Conservation (phyloP, 1,140 invertebrate species). For the Lutraria rhynchaena region DNA sequence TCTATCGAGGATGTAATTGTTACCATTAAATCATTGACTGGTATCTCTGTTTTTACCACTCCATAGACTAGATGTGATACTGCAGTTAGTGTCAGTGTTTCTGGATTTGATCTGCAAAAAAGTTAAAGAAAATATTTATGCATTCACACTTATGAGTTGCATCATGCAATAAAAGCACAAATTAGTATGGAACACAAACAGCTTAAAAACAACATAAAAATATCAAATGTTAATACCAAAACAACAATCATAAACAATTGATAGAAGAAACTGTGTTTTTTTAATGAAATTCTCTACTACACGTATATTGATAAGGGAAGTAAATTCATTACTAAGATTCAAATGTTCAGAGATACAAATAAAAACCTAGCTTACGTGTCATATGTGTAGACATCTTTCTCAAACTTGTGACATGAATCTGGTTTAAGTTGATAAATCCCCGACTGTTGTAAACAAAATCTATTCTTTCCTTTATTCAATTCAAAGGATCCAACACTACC, state of each 20-base stretch:
- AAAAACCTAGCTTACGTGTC: conserved; percentile 78
- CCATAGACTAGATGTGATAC: conserved; percentile 49
- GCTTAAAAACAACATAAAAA: too few species aligned
- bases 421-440: conserved; percentile 90
- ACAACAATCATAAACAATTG: too few species aligned
- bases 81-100: conserved; percentile 49
- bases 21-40: conserved; percentile 50
- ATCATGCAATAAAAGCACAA: too few species aligned
- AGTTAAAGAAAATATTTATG: too few species aligned
- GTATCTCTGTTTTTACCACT: conserved; percentile 34
- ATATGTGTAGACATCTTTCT: conserved; percentile 82
- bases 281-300: too few species aligned
- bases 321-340: too few species aligned
- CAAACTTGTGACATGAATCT: conserved; percentile 92
- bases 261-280: too few species aligned
- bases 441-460: conserved; percentile 80
- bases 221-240: too few species aligned
- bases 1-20: conserved; percentile 30
- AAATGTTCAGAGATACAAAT: too few species aligned
- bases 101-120: conserved; percentile 39
- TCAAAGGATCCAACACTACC: conserved; percentile 78
- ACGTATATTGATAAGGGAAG: too few species aligned
- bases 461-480: conserved; percentile 79
- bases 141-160: too few species aligned
- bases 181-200: too few species aligned